These are phyloP conservation scores for Epirrhoe tristata DNA, from an alignment of 2,888 invertebrate species.

Conservation along the genomic window DNA sequence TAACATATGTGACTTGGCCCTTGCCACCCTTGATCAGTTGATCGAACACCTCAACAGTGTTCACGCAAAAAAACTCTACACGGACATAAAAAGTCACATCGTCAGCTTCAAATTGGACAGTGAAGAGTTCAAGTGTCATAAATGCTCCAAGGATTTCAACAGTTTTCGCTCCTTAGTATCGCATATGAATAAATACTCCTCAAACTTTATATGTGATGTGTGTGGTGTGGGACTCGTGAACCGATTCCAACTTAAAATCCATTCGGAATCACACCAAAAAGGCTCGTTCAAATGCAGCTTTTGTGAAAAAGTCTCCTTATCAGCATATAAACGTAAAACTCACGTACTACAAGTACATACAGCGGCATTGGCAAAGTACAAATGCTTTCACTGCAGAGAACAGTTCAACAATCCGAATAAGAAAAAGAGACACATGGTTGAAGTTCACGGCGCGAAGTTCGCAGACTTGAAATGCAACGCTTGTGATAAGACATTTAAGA, in stretches of 20 bases:
- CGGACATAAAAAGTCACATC: constrained; percentile 52
- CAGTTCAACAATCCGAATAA: constrained; percentile 51
- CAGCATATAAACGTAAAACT: constrained; percentile 9
- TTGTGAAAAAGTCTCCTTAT: constrained; percentile 30
- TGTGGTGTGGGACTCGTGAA: constrained; percentile 51
- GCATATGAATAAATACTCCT: constrained; percentile 64
- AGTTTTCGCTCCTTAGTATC: constrained; percentile 58
- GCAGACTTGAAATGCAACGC: constrained; percentile 59
- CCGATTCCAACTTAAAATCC: constrained; percentile 49
- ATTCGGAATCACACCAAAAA: constrained; percentile 56
- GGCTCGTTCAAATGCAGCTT: constrained; percentile 47
- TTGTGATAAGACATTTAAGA: constrained; percentile 62
- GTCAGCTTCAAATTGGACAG: constrained; percentile 60
- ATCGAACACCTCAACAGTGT: constrained; percentile 51
- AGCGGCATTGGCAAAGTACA: constrained; percentile 38
- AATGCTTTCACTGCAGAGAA: constrained; percentile 63
- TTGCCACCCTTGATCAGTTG: constrained; percentile 48
- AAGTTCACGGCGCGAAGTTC: constrained; percentile 57
- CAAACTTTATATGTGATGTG: constrained; percentile 57
- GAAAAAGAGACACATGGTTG: constrained; percentile 61
- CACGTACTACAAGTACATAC: constrained; percentile 27
- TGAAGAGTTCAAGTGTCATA: constrained; percentile 51
- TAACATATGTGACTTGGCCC: constrained; percentile 52
- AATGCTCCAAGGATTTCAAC: constrained; percentile 51
- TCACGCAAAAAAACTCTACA: constrained; percentile 53